These are phyloP conservation scores for Halichondria panicea DNA, from an alignment of 37 sponge, comb jelly and placozoan species.

Conservation along the genomic window DNA sequence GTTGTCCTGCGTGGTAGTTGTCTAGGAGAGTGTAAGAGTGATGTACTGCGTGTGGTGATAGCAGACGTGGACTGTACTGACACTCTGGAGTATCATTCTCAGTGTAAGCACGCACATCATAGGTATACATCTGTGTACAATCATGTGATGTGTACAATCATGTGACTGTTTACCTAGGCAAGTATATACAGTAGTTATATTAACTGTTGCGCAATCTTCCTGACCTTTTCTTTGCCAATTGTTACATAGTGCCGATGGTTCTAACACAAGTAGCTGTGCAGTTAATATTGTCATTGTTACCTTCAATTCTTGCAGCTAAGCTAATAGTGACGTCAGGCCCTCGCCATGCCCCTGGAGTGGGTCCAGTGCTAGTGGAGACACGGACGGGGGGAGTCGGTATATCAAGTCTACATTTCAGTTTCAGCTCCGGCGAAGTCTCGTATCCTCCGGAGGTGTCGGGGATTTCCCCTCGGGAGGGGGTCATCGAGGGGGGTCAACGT, in stretches of 20 bases:
- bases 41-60: constrained; percentile 64
- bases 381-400: constrained; percentile 67
- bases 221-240: no score
- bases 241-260: no score
- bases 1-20: constrained; percentile 76
- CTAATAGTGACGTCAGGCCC: constrained; percentile 63
- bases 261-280: no score
- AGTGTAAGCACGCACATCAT: constrained; percentile 46
- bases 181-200: no score
- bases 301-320: constrained; percentile 45
- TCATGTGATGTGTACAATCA: no score
- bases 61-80: constrained; percentile 82
- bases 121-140: no score
- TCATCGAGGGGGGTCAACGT: constrained; percentile 54
- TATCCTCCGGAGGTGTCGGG: constrained; percentile 72
- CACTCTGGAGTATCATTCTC: constrained; percentile 78
- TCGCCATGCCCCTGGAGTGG: constrained; percentile 51
- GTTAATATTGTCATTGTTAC: no score
- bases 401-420: constrained; percentile 67
- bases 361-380: constrained; percentile 86
- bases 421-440: constrained; percentile 10
- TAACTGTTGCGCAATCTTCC: no score
- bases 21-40: constrained; percentile 59
- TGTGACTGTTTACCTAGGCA: no score
- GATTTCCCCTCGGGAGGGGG: constrained; percentile 64